Evolutionary conservation across 2,888 invertebrate species (phyloP).

Genomic region (Brachyopa scutellaris): DNA sequence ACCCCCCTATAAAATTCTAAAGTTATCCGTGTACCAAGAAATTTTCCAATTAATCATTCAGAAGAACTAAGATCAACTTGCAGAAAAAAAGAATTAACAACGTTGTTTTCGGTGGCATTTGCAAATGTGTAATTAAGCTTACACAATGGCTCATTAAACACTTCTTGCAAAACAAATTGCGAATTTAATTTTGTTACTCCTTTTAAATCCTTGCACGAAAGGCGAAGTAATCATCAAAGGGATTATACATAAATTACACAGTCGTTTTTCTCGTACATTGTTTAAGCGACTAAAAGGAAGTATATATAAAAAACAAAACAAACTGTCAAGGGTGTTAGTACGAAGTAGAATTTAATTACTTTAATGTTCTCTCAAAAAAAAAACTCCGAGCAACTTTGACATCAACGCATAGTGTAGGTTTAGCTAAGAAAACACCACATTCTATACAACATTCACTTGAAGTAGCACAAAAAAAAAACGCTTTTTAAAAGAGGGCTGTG

Average conservation of each 20-base stretch:
- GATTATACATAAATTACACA: constrained; percentile 15
- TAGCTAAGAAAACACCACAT: constrained; percentile 7
- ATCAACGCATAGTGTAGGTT: neutral
- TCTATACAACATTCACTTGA: constrained; percentile 2
- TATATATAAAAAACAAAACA: neutral
- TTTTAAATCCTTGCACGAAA: neutral
- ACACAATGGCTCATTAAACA: constrained; percentile 14
- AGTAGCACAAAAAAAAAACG: neutral
- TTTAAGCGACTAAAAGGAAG: neutral
- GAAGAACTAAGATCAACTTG: too few species aligned
- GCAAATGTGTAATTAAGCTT: constrained; percentile 13
- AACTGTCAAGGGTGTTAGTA: constrained; percentile 15
- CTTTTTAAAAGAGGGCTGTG: constrained; percentile 21
- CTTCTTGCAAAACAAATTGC: neutral
- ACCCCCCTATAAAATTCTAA: too few species aligned
- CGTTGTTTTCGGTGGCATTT: neutral
- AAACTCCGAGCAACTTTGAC: constrained; percentile 29
- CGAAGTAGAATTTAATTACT: constrained; percentile 42
- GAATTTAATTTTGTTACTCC: constrained; percentile 8
- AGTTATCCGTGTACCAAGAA: too few species aligned
- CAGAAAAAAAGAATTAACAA: too few species aligned
- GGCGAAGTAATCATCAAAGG: constrained; percentile 1
- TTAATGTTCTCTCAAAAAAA: constrained; percentile 29
- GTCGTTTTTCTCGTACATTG: neutral
- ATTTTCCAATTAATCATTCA: too few species aligned